phyloP scores from a whole-genome alignment of 2,113 vertebrate genomes.

The Paraplagusia blochii region DNA sequence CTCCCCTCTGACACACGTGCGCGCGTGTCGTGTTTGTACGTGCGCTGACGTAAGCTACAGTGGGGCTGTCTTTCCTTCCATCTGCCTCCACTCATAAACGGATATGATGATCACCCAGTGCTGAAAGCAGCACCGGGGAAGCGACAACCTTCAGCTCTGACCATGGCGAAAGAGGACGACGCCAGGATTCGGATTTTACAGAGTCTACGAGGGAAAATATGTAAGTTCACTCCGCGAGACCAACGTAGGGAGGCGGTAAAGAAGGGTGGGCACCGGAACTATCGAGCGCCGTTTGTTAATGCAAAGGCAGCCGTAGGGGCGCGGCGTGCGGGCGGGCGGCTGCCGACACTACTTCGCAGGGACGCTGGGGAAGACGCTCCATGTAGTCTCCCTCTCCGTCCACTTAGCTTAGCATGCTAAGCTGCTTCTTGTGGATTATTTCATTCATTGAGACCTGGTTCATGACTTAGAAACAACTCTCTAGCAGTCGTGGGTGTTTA shows the following conservation, averaged over 20 bases:
- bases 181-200: constrained; percentile 81
- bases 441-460: constrained; percentile 41
- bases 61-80: constrained; percentile 67
- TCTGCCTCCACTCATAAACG: constrained; percentile 73
- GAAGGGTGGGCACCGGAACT: constrained; percentile 8
- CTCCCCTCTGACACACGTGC: background rate
- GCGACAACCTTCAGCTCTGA: constrained; percentile 65
- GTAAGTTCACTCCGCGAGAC: constrained; percentile 72
- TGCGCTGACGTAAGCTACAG: constrained; percentile 59
- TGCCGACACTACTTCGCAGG: constrained; percentile 37
- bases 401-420: constrained; percentile 62
- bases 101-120: constrained; percentile 76
- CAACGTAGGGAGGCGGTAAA: background rate
- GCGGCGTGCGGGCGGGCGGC: constrained; percentile 67
- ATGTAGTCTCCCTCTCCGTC: constrained; percentile 34
- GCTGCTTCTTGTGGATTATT: constrained; percentile 30
- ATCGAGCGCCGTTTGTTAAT: constrained; percentile 35
- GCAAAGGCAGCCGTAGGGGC: constrained; percentile 65
- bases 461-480: accelerated
- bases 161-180: constrained; percentile 83
- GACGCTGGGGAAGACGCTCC: constrained; percentile 35
- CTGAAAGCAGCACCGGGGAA: constrained; percentile 68
- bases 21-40: constrained; percentile 29
- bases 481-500: background rate
- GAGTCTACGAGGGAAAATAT: constrained; percentile 86